phyloP scores from a whole-genome alignment of 2,888 invertebrate genomes.

The Biston betularia region DNA sequence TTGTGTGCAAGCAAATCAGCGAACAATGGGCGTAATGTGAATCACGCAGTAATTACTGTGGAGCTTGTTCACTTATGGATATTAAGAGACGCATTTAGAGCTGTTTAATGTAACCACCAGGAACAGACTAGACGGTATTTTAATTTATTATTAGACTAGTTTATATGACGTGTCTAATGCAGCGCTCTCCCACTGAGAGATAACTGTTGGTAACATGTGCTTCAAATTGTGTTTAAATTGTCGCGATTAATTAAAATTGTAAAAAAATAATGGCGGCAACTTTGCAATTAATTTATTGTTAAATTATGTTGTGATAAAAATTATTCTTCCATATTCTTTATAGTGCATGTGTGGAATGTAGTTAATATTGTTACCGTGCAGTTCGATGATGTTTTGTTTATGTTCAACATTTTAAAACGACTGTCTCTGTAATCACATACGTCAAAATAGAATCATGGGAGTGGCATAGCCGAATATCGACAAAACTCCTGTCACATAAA shows the following conservation, averaged over 20 bases:
- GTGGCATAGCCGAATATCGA: too few species aligned
- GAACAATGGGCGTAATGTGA: constrained; percentile 67
- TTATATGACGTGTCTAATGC: constrained; percentile 54
- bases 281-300: constrained; percentile 5
- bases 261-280: constrained; percentile 10
- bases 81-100: constrained; percentile 63
- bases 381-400: too few species aligned
- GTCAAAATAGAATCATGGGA: too few species aligned
- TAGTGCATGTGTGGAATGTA: too few species aligned
- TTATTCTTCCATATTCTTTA: neutral
- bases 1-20: constrained; percentile 55
- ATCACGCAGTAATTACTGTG: constrained; percentile 63
- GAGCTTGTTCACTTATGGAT: constrained; percentile 56
- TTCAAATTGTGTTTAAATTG: constrained; percentile 31
- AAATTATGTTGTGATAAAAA: neutral
- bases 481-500: too few species aligned
- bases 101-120: constrained; percentile 46
- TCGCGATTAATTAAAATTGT: constrained; percentile 16
- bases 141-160: constrained; percentile 50
- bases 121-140: constrained; percentile 34
- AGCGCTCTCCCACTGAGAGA: constrained; percentile 74
- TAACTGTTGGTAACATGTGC: constrained; percentile 54
- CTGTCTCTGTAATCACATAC: too few species aligned
- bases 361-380: too few species aligned
- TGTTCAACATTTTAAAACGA: too few species aligned